Evolutionary conservation across 2,888 invertebrate genomes (phyloP), one percentile per base, ranked within the genome.

Genomic region (Phyto melanocephala): DNA sequence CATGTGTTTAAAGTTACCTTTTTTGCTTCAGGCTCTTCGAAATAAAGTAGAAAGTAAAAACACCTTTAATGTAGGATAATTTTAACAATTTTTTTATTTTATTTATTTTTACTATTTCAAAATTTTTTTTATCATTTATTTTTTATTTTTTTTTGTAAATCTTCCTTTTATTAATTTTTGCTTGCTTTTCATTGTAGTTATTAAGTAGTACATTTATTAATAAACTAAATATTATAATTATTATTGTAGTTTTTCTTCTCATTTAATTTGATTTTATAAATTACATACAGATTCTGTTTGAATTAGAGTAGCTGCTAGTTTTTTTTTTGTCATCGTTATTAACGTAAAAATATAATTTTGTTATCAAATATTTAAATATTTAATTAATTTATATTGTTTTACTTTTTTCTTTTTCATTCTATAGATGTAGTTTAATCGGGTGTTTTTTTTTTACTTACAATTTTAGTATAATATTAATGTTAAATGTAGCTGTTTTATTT

Each of bases 121-220:
- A 22, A 22, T 54, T n/a, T n/a, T n/a, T n/a, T n/a, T n/a, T n/a
- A n/a, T 56, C 22, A 33, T 52, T 65, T 40, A 24, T 67, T 37
- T 65, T 11, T 11, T 58, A 1, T 68, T 17, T 17, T 54, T 54
- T 40, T 71, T 40, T 60, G 11, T 74, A 52, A 6, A 37, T 58
- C 62, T 47, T 52, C 60, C 65, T 62, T 45, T n/a, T n/a, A n/a
- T n/a, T n/a, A n/a, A 7, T 65, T 67, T 33, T 45, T 42, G 40
- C 33, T 20, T 58, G 60, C 52, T 79, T 70, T 79, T 80, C 77
- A 82, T 81, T 86, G 74, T 70, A 79, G 72, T 84, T 71, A 71
- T 76, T 85, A 58, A 84, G 81, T 83, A 78, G 81, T 83, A 85
- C 84, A 83, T 85, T 81, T 80, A 45, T 67, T 84, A 80, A 78